A percentile compares a stretch with the other conserved stretches of the same genome.
phyloP scores from a whole-genome alignment of 1,140 invertebrate genomes.

The Drosophila burlai region DNA sequence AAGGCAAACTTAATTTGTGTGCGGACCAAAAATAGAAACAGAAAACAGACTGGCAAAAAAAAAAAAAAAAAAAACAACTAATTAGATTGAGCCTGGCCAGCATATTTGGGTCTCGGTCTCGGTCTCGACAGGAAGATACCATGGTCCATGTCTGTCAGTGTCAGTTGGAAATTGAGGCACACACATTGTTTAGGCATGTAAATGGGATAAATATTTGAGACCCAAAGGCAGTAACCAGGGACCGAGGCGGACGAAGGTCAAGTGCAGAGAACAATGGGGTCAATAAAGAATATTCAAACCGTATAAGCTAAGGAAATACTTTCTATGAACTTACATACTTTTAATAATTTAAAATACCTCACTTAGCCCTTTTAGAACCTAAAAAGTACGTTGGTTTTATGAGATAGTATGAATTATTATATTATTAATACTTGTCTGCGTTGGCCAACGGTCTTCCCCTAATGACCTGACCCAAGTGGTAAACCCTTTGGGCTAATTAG shows the following conservation, averaged over 20 bases:
- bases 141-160: slow-evolving; percentile 27
- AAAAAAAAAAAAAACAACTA: slow-evolving; percentile 20
- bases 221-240: slow-evolving; percentile 1
- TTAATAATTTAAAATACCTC: too few relatives aligned
- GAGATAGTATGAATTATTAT: background rate
- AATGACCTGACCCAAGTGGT: background rate
- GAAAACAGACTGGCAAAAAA: background rate
- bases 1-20: slow-evolving; percentile 35
- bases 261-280: too few relatives aligned
- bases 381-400: rapidly evolving
- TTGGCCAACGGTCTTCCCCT: background rate
- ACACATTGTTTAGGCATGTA: slow-evolving; percentile 37
- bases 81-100: slow-evolving; percentile 44
- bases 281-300: too few relatives aligned
- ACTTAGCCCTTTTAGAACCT: background rate
- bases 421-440: background rate
- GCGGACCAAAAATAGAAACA: slow-evolving; percentile 32
- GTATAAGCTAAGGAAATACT: background rate
- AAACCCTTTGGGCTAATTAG: slow-evolving; percentile 54
- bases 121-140: slow-evolving; percentile 13
- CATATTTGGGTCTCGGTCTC: slow-evolving; percentile 12
- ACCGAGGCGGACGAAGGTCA: slow-evolving; percentile 15
- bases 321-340: too few relatives aligned
- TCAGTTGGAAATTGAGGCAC: slow-evolving; percentile 12
- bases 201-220: slow-evolving; percentile 54